Evolutionary conservation across 1,140 invertebrate genomes (phyloP), one percentile per base, ranked within the genome.

Genomic region (Heliconius hewitsoni): DNA sequence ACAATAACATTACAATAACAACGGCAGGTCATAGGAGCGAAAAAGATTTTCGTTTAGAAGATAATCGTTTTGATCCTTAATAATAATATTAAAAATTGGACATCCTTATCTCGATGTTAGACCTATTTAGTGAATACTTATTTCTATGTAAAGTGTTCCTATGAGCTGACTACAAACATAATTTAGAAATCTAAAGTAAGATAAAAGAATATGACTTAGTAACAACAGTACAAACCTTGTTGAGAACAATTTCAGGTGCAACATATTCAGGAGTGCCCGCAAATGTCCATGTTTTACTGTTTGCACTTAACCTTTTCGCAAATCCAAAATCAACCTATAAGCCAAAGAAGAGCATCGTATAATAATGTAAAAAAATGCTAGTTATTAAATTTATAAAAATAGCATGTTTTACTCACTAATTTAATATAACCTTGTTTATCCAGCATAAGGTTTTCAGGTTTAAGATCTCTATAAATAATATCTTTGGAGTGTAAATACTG

Each of bases 271-370:
- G 98, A 3, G 98, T 99, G 2, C 99, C 99, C 86, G 99, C 99
- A 95, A 99, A 99, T 3, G 99, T 99, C 96, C 98, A 99, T 0
- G 99, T 99, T 94, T 99, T 99, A 66, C 96, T 95, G 79, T 97
- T 96, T 3, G 95, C 91, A 3, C 96, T 95, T 66, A 99, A 95
- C 82, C 97, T 96, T 94, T 99, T 99, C 11, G 98, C 98, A 91
- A 99, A 99, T n/a, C 99, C 99, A 95, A 99, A 99, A 94, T 99
- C 99, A 37, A 99, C 98, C 97, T 66, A 13, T 30, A 66, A 66
- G 1, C 60, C 9, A 66, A 66, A 66, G 9, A 66, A 57, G n/a
- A 57, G 19, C 0, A 23, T 57, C 8, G 23, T 57, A 23, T 19
- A 23, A 23, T 39, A 19, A 74, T 42, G 18, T 71, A 72, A 72